Conservation (phyloP, 2,797 vertebrate genomes). For the Paedocypris micromegethes region DNA sequence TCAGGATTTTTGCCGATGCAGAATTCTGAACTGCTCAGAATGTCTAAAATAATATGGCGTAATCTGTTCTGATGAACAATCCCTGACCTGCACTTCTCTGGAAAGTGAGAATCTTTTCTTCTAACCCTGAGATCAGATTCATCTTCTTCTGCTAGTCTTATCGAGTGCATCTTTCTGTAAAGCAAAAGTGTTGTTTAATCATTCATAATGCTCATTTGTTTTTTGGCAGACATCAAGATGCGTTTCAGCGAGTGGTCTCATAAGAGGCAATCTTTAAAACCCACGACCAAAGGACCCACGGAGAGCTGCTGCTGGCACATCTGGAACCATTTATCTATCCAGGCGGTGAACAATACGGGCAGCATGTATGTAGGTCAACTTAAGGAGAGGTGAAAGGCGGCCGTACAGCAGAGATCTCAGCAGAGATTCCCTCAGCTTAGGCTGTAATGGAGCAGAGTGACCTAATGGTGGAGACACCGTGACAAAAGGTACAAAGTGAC, state of each 20-base stretch:
- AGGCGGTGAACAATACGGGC: conserved; percentile 47
- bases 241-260: conserved; percentile 6
- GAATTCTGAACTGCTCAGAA: too few relatives aligned
- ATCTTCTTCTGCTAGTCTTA: too few relatives aligned
- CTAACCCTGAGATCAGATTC: too few relatives aligned
- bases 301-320: conserved; percentile 39
- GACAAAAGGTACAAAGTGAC: conserved; percentile 22
- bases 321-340: conserved; percentile 50
- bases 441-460: neutral
- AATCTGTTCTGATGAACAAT: too few relatives aligned
- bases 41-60: too few relatives aligned
- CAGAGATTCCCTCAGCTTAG: neutral
- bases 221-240: conserved; percentile 5
- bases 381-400: conserved; percentile 48
- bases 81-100: too few relatives aligned
- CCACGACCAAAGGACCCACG: conserved; percentile 29
- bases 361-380: conserved; percentile 51
- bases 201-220: neutral
- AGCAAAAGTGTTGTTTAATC: too few relatives aligned
- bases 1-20: too few relatives aligned
- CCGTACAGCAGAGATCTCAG: conserved; percentile 37
- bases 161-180: too few relatives aligned
- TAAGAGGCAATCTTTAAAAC: conserved; percentile 18
- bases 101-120: too few relatives aligned
- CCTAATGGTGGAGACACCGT: conserved; percentile 19